Conservation (phyloP, 1,140 invertebrate species). For the Drosophila chauvacae region DNA sequence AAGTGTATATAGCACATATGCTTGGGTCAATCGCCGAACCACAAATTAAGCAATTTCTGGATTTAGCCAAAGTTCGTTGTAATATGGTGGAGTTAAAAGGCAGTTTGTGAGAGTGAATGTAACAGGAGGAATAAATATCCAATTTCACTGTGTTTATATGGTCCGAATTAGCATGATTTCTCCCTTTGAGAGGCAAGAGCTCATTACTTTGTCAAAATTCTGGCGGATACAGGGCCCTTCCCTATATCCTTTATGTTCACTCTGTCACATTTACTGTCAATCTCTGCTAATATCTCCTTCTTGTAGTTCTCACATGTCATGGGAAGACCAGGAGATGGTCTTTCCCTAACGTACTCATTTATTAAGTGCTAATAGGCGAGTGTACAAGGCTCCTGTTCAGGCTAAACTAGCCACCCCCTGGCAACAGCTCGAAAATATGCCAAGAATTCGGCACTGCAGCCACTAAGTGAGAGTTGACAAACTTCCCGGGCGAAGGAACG, state of each 20-base stretch:
- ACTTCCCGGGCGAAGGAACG: not conserved
- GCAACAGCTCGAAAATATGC: slow-evolving; percentile 63
- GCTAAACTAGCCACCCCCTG: slow-evolving; percentile 46
- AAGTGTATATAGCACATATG: slow-evolving; percentile 6
- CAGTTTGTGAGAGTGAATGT: not conserved
- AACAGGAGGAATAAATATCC: not conserved
- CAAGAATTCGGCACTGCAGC: slow-evolving; percentile 56
- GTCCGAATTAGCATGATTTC: too few relatives aligned
- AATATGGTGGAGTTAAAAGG: slow-evolving; percentile 5
- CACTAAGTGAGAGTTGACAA: slow-evolving; percentile 45
- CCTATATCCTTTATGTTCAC: not conserved
- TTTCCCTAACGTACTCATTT: slow-evolving; percentile 64
- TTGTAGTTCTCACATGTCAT: slow-evolving; percentile 20
- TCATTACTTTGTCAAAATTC: not conserved
- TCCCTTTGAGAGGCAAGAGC: not conserved
- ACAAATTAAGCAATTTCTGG: slow-evolving; percentile 53
- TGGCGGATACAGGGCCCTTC: not conserved
- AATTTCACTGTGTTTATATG: not conserved
- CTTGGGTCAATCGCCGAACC: slow-evolving; percentile 54
- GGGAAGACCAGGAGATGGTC: slow-evolving; percentile 12
- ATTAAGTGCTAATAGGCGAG: slow-evolving; percentile 72
- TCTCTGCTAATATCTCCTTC: slow-evolving; percentile 15
- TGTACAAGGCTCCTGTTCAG: slow-evolving; percentile 6
- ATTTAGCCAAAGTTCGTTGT: slow-evolving; percentile 29
- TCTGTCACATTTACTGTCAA: slow-evolving; percentile 28